Evolutionary conservation across 2,797 vertebrate genomes (phyloP).

Genomic region (Xiphophorus birchmanni): DNA sequence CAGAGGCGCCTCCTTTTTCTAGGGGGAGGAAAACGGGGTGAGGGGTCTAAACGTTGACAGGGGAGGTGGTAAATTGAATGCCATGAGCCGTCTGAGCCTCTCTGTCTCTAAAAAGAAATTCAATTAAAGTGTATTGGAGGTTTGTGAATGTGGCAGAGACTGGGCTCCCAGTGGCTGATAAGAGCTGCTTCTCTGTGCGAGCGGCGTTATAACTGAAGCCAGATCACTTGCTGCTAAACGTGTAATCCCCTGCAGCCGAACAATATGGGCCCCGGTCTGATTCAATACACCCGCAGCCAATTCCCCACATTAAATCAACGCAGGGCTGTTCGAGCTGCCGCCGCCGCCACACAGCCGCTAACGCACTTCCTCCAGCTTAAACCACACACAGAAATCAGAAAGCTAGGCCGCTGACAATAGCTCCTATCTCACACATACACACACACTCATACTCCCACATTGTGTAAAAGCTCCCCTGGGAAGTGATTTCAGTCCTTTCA

Average conservation of each 20-base stretch:
- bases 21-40: slow-evolving; percentile 60
- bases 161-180: slow-evolving; percentile 89
- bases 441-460: slow-evolving; percentile 50
- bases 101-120: slow-evolving; percentile 97
- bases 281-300: slow-evolving; percentile 96
- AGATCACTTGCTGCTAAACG: slow-evolving; percentile 94
- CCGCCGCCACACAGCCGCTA: slow-evolving; percentile 65
- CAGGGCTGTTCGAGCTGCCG: slow-evolving; percentile 78
- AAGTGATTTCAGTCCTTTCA: slow-evolving; percentile 79
- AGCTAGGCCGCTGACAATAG: slow-evolving; percentile 75
- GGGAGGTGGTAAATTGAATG: slow-evolving; percentile 94
- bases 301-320: slow-evolving; percentile 96
- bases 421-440: slow-evolving; percentile 57
- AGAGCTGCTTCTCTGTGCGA: slow-evolving; percentile 83
- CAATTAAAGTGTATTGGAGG: slow-evolving; percentile 99
- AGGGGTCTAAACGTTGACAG: slow-evolving; percentile 91
- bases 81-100: slow-evolving; percentile 95
- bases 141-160: slow-evolving; percentile 98
- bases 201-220: slow-evolving; percentile 88
- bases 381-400: slow-evolving; percentile 79
- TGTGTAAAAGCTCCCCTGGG: slow-evolving; percentile 75
- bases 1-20: slow-evolving; percentile 81
- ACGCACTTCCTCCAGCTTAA: slow-evolving; percentile 95
- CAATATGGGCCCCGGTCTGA: slow-evolving; percentile 91
- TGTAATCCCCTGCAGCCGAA: slow-evolving; percentile 95